phyloP scores from a whole-genome alignment of 2,113 vertebrate species.

The Psilopsiagon aurifrons region DNA sequence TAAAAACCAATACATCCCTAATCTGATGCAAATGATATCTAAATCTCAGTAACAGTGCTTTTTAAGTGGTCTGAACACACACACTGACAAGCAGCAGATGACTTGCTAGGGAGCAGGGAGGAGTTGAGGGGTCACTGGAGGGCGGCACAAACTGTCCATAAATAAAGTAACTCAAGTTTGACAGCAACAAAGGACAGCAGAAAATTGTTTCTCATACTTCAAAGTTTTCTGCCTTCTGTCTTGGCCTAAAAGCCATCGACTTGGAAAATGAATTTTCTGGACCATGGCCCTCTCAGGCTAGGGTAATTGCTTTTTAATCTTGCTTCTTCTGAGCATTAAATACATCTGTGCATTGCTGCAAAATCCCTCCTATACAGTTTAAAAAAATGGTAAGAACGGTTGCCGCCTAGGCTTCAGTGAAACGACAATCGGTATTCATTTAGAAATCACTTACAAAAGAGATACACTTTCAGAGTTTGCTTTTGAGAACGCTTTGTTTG shows the following conservation, averaged over 20 bases:
- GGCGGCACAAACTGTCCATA: not conserved
- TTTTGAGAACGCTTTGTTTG: fast-evolving
- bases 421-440: fast-evolving
- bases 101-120: not conserved
- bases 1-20: not conserved
- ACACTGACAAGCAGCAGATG: not conserved
- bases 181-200: not conserved
- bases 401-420: not conserved
- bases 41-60: not conserved
- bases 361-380: not conserved
- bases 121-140: not conserved
- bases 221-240: not conserved
- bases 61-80: not conserved
- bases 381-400: not conserved
- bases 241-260: not conserved
- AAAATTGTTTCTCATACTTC: not conserved
- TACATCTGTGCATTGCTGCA: not conserved
- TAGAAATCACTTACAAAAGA: not conserved
- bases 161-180: not conserved
- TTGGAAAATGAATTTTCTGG: not conserved
- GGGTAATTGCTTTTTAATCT: not conserved
- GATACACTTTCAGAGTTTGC: not conserved
- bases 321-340: not conserved
- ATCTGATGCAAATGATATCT: not conserved
- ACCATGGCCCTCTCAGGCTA: not conserved